Evolutionary conservation across 1,140 invertebrate species (phyloP).

Genomic region (Lordiphosa stackelbergi): DNA sequence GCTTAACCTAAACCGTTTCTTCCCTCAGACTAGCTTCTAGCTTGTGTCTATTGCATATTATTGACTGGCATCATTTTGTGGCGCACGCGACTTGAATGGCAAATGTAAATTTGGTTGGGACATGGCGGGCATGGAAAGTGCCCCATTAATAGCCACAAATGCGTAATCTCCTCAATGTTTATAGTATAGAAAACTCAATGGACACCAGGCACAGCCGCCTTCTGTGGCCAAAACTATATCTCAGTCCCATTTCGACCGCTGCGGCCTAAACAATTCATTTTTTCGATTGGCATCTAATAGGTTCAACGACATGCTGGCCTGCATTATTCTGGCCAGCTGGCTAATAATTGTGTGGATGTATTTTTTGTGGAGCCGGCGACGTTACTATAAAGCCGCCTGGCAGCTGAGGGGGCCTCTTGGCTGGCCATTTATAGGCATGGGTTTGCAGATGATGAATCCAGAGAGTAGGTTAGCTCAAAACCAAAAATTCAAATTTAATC

Average conservation of each 20-base stretch:
- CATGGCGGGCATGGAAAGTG: constrained; percentile 41
- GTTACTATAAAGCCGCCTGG: constrained; percentile 57
- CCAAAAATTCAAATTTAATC: not conserved
- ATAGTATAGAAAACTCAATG: constrained; percentile 55
- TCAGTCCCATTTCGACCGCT: constrained; percentile 40
- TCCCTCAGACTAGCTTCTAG: not conserved
- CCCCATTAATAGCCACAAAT: constrained; percentile 41
- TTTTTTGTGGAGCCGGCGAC: constrained; percentile 64
- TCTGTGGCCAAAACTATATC: not conserved
- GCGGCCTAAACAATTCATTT: constrained; percentile 31
- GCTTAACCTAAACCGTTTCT: too few species aligned
- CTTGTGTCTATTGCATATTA: constrained; percentile 26
- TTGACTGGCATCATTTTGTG: constrained; percentile 39
- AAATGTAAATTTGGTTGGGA: constrained; percentile 27
- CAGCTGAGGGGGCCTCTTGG: constrained; percentile 61
- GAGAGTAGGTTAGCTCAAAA: constrained; percentile 44
- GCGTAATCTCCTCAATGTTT: constrained; percentile 28
- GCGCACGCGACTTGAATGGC: constrained; percentile 39
- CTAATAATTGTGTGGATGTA: constrained; percentile 56
- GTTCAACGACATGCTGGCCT: constrained; percentile 61
- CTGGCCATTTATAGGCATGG: constrained; percentile 63
- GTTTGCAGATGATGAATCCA: constrained; percentile 70
- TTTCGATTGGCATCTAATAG: constrained; percentile 1
- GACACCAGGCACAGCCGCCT: not conserved
- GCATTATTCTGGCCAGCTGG: constrained; percentile 47